Base-by-base conservation (phyloP, 1,140 invertebrate species). In the Holotrichia oblita region DNA sequence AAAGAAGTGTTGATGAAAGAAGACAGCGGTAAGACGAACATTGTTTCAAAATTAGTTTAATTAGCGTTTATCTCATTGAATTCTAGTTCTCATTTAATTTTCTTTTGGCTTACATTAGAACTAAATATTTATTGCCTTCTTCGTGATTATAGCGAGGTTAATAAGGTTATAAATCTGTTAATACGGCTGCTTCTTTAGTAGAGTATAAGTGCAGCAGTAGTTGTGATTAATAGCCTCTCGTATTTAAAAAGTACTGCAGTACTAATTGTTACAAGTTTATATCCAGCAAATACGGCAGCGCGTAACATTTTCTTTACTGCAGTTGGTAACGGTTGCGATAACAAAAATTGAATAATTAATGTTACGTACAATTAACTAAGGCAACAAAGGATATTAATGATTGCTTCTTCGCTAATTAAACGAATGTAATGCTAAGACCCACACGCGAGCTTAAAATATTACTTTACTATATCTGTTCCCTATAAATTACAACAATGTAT, bases 381-480 rank as follows among this genome's bases (percentile, higher is more conserved):
- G 61, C 27, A 69, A 69, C 61, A 69, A 69, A 69, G 6, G 61
- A 69, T 69, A 69, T 69, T 69, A 69, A 69, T 69, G 22, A 69
- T 69, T 69, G 22, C 10, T 69, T 69, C 17, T 69, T 69, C 27
- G 61, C 61, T 69, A 69, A 69, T 69, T 69, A 69, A 69, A 22
- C 61, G 61, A 69, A 34, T 34, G 27, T 27, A 69, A 69, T 69
- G 61, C 61, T 69, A 27, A 69, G 27, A 69, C 61, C 22, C 14
- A 27, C 61, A 34, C 61, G 61, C 22, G 14, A 69, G 22, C 61
- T 55, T 55, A 55, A 55, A 55, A 55, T 55, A 55, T 17, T 55
- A 17, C 48, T 69, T 24, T 14, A 69, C 8, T 14, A 69, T 69
- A 69, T 20, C 4, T 34, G 27, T 34, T 55, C 6, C 48, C 14